A percentile compares a stretch with the other conserved stretches of the same genome.
Conservation (phyloP, 2,888 invertebrate genomes). For the Priocnemis perturbator region DNA sequence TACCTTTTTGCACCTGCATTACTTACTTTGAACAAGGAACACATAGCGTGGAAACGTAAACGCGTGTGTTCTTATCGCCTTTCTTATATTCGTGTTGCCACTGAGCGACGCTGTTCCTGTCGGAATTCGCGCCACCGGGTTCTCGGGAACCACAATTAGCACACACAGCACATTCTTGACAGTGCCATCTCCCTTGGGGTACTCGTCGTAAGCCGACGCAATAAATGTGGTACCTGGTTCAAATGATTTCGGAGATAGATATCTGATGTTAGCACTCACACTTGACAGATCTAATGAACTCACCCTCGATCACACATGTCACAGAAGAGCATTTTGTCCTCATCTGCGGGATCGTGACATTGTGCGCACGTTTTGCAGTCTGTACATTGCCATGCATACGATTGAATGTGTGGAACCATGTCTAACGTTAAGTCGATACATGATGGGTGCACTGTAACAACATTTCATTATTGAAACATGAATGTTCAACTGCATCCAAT, state of each 20-base stretch:
- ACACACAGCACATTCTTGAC: slow-evolving; percentile 86
- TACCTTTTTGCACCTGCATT: slow-evolving; percentile 56
- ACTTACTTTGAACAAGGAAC: slow-evolving; percentile 83
- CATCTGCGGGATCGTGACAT: slow-evolving; percentile 88
- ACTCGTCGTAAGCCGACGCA: slow-evolving; percentile 89
- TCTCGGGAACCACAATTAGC: slow-evolving; percentile 76
- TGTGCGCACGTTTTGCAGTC: slow-evolving; percentile 94
- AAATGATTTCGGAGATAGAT: not conserved
- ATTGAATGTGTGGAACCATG: slow-evolving; percentile 88
- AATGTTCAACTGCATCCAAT: not conserved
- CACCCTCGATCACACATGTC: slow-evolving; percentile 94
- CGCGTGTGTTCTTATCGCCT: slow-evolving; percentile 75
- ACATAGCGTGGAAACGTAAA: slow-evolving; percentile 79
- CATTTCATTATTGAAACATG: slow-evolving; percentile 3
- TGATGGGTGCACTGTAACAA: slow-evolving; percentile 84
- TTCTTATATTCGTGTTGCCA: slow-evolving; percentile 78
- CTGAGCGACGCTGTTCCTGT: slow-evolving; percentile 72
- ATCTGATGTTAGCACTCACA: slow-evolving; percentile 7
- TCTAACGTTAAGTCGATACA: slow-evolving; percentile 91
- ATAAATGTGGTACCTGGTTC: slow-evolving; percentile 86
- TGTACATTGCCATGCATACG: slow-evolving; percentile 95
- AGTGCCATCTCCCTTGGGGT: slow-evolving; percentile 94
- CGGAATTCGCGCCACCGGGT: slow-evolving; percentile 75
- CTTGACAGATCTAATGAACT: slow-evolving; percentile 29
- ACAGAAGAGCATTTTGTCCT: slow-evolving; percentile 95